phyloP scores from a whole-genome alignment of 2,888 invertebrate species.

The Polylopha cassiicola region DNA sequence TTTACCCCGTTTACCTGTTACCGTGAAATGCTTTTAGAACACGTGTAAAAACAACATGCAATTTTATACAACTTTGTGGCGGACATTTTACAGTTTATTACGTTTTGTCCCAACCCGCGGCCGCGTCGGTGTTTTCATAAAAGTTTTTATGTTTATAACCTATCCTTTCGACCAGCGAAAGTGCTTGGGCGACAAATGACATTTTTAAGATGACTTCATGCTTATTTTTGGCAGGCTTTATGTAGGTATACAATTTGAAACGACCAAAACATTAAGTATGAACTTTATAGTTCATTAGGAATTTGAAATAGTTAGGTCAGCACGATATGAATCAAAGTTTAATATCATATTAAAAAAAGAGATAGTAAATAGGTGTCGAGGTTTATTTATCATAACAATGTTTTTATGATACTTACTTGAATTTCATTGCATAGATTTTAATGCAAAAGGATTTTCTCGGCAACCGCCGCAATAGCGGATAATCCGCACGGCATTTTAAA shows the following conservation, averaged over 20 bases:
- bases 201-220: conserved; percentile 46
- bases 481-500: conserved; percentile 12
- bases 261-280: too few species aligned
- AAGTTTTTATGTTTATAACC: conserved; percentile 63
- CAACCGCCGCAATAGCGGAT: conserved; percentile 13
- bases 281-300: too few species aligned
- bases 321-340: too few species aligned
- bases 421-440: conserved; percentile 8
- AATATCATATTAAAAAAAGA: too few species aligned
- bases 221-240: conserved; percentile 33
- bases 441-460: conserved; percentile 16
- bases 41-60: conserved; percentile 35
- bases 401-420: neutral
- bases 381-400: neutral
- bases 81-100: conserved; percentile 59
- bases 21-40: conserved; percentile 23
- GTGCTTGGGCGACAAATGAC: conserved; percentile 46
- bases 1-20: conserved; percentile 20
- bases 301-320: too few species aligned
- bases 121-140: conserved; percentile 54
- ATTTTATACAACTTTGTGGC: conserved; percentile 45
- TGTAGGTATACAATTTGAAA: too few species aligned
- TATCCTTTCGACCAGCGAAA: conserved; percentile 35
- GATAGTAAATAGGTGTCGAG: too few species aligned
- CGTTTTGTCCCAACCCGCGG: conserved; percentile 41